A percentile compares a stretch with the other conserved stretches of the same genome.
Conservation (phyloP, 2,797 vertebrate species). For the Cyclopterus lumpus region DNA sequence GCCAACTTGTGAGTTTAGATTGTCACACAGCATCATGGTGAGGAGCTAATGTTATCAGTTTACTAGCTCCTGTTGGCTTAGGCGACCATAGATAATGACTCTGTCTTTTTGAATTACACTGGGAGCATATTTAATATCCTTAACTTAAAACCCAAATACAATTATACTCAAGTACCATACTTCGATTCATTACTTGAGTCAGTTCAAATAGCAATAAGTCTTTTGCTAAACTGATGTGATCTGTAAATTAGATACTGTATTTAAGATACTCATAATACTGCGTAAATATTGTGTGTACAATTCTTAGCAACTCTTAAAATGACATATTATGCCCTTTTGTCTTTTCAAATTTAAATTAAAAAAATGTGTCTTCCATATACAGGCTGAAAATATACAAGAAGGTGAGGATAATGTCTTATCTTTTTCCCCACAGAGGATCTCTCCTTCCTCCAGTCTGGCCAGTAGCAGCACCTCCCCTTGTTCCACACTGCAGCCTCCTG, state of each 20-base stretch:
- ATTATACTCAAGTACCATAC: too few species aligned
- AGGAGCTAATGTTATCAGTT: too few species aligned
- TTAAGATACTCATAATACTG: not conserved
- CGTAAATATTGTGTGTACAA: too few species aligned
- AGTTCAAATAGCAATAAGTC: not conserved
- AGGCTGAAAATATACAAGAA: not conserved
- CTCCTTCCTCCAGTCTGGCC: conserved; percentile 94
- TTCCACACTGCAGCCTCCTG: conserved; percentile 90
- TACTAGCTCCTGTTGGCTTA: too few species aligned
- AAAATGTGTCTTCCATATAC: not conserved
- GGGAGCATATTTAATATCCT: too few species aligned
- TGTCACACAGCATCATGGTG: too few species aligned
- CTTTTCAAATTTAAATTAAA: not conserved
- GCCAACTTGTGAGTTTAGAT: too few species aligned
- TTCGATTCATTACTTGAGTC: not conserved
- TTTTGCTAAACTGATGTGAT: not conserved
- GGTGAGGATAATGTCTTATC: not conserved
- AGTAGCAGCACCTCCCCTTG: conserved; percentile 94
- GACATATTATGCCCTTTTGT: not conserved
- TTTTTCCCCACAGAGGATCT: conserved; percentile 86
- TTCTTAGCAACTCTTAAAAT: not conserved
- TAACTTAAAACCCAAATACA: not conserved
- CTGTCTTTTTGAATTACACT: too few species aligned
- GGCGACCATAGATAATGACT: too few species aligned
- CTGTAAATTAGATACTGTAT: not conserved